Evolutionary conservation across 2,888 invertebrate species (phyloP).

Genomic region (Sesamia inferens): DNA sequence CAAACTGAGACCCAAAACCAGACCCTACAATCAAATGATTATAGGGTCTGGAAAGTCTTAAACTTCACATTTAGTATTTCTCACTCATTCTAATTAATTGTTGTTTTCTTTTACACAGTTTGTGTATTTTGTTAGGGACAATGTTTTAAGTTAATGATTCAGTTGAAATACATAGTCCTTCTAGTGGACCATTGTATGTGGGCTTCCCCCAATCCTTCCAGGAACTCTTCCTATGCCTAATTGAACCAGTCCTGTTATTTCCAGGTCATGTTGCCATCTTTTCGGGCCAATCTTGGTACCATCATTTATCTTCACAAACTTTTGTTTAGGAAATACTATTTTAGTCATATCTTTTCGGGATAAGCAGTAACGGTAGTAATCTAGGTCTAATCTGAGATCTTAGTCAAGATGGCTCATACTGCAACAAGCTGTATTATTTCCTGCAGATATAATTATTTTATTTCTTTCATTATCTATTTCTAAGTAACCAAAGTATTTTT

Average conservation of each 20-base stretch:
- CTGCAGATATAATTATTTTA: slow-evolving; percentile 4
- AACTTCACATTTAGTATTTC: too few relatives aligned
- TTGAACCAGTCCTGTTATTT: neutral
- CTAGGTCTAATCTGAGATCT: neutral
- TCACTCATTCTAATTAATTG: slow-evolving; percentile 1
- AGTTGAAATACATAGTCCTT: too few relatives aligned
- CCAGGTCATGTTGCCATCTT: neutral
- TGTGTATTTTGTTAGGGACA: neutral
- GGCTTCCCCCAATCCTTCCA: neutral
- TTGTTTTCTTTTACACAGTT: slow-evolving; percentile 12
- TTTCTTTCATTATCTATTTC: neutral
- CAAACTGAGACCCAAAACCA: too few relatives aligned
- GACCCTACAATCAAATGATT: too few relatives aligned
- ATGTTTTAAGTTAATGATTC: too few relatives aligned
- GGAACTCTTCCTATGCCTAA: neutral
- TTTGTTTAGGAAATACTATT: neutral
- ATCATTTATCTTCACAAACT: neutral
- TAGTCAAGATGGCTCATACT: slow-evolving; percentile 20
- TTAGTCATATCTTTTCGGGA: slow-evolving; percentile 6
- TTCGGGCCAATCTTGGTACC: neutral
- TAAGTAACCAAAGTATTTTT: neutral
- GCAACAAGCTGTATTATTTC: neutral
- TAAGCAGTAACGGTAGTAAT: neutral
- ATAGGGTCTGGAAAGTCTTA: too few relatives aligned
- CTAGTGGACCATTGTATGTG: too few relatives aligned